A percentile compares a stretch with the other conserved stretches of the same genome.
These are phyloP conservation scores for Beris chalybata DNA, from an alignment of 2,888 invertebrate species.

Conservation along the genomic window DNA sequence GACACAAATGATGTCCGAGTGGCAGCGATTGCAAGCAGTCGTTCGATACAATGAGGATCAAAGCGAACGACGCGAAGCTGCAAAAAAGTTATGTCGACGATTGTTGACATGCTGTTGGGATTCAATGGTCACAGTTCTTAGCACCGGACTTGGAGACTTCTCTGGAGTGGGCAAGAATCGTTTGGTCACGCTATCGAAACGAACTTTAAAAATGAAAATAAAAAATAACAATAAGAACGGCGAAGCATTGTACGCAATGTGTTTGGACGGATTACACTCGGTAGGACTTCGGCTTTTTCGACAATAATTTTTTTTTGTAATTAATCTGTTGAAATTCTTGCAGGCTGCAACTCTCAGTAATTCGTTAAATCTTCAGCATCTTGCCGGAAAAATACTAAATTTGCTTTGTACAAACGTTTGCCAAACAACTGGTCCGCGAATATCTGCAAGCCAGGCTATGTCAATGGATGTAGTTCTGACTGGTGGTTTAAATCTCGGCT, in stretches of 20 bases:
- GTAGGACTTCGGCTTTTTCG: conserved; percentile 53
- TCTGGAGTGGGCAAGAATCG: conserved; percentile 58
- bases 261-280: conserved; percentile 87
- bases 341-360: conserved; percentile 88
- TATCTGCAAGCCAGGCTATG: conserved; percentile 86
- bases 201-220: conserved; percentile 54
- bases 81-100: conserved; percentile 72
- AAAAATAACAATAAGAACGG: conserved; percentile 61
- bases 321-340: conserved; percentile 39
- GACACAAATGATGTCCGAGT: conserved; percentile 83
- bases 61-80: conserved; percentile 76
- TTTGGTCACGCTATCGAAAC: conserved; percentile 64
- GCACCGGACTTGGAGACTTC: conserved; percentile 69
- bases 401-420: conserved; percentile 88
- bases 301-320: conserved; percentile 1
- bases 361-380: conserved; percentile 80
- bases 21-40: conserved; percentile 81
- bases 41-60: conserved; percentile 65
- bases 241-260: conserved; percentile 80
- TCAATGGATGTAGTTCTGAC: conserved; percentile 90
- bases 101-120: conserved; percentile 91
- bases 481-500: conserved; percentile 85
- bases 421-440: conserved; percentile 73
- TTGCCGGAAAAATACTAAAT: conserved; percentile 88
- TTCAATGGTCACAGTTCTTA: conserved; percentile 84